Evolutionary conservation across 2,113 vertebrate species (phyloP).

Genomic region (Xenotilapia flavipinnis): DNA sequence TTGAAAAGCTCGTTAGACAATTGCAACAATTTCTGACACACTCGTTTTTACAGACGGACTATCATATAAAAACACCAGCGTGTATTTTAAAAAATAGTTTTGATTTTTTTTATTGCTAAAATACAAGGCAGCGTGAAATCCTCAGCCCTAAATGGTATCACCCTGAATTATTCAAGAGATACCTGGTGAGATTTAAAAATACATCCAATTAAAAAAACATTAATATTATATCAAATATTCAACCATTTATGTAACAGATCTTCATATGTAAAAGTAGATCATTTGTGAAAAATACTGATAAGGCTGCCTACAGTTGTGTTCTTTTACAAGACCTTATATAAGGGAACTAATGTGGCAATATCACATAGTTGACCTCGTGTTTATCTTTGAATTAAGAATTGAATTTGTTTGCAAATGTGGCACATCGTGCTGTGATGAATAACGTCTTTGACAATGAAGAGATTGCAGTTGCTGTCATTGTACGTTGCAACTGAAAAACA

Average conservation of each 20-base stretch:
- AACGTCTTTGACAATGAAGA: neutral
- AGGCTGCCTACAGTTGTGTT: neutral
- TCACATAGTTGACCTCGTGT: neutral
- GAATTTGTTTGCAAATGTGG: neutral
- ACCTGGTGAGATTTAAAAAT: neutral
- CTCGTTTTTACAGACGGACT: neutral
- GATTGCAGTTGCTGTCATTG: neutral
- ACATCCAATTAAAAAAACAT: neutral
- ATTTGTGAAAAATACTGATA: neutral
- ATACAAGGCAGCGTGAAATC: neutral
- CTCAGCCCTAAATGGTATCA: neutral
- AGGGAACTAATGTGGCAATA: neutral
- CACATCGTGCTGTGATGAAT: neutral
- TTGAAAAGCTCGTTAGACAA: neutral
- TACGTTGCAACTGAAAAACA: neutral
- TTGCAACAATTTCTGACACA: neutral
- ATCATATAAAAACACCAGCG: neutral
- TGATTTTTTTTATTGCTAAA: neutral
- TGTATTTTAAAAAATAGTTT: neutral
- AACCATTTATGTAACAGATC: neutral
- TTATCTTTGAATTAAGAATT: neutral
- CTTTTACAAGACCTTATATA: neutral
- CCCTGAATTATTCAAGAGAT: neutral
- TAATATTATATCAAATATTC: neutral
- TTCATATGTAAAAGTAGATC: neutral